phyloP scores from a whole-genome alignment of 2,888 invertebrate genomes.

The Pseudoips prasinana region DNA sequence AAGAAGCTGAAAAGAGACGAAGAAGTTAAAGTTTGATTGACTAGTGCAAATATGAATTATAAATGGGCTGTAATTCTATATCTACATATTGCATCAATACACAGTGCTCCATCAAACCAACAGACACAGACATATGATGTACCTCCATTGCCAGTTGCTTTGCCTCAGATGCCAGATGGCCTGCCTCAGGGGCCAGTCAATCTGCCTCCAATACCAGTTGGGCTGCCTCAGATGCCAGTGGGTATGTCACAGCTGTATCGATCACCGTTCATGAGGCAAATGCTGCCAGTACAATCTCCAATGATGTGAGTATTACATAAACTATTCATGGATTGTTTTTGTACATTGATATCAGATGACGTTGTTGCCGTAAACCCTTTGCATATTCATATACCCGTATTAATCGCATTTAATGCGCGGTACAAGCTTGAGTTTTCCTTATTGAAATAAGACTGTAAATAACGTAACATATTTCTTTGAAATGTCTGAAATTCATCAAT shows the following conservation, averaged over 20 bases:
- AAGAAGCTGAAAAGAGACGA: background rate
- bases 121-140: conserved; percentile 4
- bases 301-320: conserved; percentile 39
- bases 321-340: no score
- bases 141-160: background rate
- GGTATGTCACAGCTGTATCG: conserved; percentile 18
- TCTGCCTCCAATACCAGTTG: conserved; percentile 4
- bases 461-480: no score
- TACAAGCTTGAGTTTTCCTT: no score
- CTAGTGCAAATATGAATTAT: conserved; percentile 25
- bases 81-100: conserved; percentile 31
- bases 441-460: no score
- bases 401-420: no score
- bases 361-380: no score
- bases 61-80: conserved; percentile 31
- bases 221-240: background rate
- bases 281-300: conserved; percentile 34
- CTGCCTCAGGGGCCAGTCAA: conserved; percentile 23
- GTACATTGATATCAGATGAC: no score
- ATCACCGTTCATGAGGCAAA: conserved; percentile 39
- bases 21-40: no score
- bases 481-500: no score
- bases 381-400: no score
- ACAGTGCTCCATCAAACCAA: conserved; percentile 47
- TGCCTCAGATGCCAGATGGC: background rate